These are phyloP conservation scores for Oscheius sp. DNA, from an alignment of 1,140 invertebrate genomes.

Conservation along the genomic window DNA sequence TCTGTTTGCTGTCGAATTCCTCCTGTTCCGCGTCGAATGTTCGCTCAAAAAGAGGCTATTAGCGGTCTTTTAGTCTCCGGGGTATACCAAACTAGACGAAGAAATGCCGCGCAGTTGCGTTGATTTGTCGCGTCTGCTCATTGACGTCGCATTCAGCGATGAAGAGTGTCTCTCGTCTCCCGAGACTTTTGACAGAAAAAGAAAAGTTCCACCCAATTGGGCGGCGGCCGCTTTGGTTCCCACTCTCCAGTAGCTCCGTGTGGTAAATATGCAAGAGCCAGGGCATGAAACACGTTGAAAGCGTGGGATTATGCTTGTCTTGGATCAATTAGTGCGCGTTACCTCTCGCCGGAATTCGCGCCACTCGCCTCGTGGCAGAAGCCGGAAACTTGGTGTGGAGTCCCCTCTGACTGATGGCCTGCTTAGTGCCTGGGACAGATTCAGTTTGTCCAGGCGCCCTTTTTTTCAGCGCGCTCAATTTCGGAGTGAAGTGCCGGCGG, in stretches of 20 bases:
- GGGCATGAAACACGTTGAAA: too few species aligned
- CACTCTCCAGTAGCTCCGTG: too few species aligned
- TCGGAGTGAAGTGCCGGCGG: conserved; percentile 6
- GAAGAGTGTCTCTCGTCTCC: background rate
- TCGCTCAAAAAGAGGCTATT: background rate
- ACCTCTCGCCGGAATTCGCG: background rate
- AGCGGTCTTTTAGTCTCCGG: background rate
- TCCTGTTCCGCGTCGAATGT: background rate
- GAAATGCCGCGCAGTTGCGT: conserved; percentile 8
- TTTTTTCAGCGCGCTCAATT: conserved; percentile 4
- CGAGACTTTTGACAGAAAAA: too few species aligned
- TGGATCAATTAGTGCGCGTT: background rate
- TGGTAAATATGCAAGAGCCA: too few species aligned
- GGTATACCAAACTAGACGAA: conserved; percentile 1
- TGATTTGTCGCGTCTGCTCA: conserved; percentile 13
- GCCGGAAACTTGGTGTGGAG: too few species aligned
- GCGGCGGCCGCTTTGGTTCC: too few species aligned
- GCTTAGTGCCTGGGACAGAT: too few species aligned
- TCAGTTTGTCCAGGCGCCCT: background rate
- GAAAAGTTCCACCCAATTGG: too few species aligned
- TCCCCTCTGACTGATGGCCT: too few species aligned
- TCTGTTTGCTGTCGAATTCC: background rate
- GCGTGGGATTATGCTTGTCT: background rate
- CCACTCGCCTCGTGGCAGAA: too few species aligned
- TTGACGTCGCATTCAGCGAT: conserved; percentile 3